Evolutionary conservation across 2,113 vertebrate genomes (phyloP).

Genomic region (Aythya baeri): DNA sequence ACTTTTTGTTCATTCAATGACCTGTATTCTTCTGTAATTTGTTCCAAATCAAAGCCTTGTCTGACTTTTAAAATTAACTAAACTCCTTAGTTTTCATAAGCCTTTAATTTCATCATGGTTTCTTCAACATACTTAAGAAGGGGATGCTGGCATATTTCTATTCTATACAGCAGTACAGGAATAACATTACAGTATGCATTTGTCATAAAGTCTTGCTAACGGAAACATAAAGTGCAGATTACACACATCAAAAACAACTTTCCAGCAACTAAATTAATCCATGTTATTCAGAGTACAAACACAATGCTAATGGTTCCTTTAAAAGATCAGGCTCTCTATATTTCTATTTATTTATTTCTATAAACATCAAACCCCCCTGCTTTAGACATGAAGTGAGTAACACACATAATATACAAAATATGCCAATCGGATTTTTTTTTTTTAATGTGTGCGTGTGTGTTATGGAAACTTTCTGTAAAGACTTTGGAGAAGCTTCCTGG

Average conservation of each 20-base stretch:
- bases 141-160: not conserved
- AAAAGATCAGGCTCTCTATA: not conserved
- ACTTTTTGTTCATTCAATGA: not conserved
- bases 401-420: not conserved
- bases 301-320: not conserved
- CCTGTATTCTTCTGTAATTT: not conserved
- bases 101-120: not conserved
- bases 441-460: not conserved
- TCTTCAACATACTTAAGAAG: not conserved
- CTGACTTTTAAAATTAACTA: not conserved
- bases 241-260: not conserved
- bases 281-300: not conserved
- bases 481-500: not conserved
- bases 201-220: not conserved
- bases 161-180: not conserved
- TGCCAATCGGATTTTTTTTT: not conserved
- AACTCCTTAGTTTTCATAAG: not conserved
- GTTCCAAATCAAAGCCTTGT: not conserved
- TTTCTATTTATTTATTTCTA: not conserved
- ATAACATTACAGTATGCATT: not conserved
- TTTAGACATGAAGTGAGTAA: not conserved
- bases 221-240: not conserved
- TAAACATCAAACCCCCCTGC: not conserved
- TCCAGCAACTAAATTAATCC: not conserved
- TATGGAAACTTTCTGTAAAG: not conserved